These are phyloP conservation scores for Phymanthus crucifer DNA, from an alignment of 92 coral and sea anemone genomes.

Conservation along the genomic window DNA sequence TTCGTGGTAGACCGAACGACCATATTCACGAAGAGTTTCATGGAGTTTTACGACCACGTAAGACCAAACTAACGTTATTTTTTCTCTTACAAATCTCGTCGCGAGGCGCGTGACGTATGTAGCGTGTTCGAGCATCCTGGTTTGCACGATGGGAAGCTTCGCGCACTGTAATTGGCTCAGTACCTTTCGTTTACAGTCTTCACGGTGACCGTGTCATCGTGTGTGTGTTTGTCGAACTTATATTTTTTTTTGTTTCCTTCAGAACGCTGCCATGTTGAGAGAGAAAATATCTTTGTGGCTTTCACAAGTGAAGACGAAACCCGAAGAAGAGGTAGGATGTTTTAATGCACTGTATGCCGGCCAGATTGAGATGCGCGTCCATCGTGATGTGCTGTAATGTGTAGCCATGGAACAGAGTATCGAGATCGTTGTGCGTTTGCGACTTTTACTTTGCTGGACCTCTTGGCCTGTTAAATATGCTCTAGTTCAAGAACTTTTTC, in stretches of 20 bases:
- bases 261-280: conserved; percentile 77
- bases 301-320: conserved; percentile 64
- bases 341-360: neutral
- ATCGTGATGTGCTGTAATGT: no score
- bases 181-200: no score
- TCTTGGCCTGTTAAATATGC: no score
- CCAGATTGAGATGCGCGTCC: neutral
- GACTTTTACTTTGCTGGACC: conserved; percentile 1
- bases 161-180: no score
- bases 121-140: no score
- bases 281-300: conserved; percentile 73
- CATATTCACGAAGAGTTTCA: conserved; percentile 65
- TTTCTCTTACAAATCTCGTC: no score
- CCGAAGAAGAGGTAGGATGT: conserved; percentile 25
- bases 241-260: neutral
- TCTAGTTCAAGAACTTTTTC: neutral
- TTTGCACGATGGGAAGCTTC: no score
- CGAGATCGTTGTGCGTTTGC: neutral
- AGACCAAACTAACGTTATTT: no score
- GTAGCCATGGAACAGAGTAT: neutral
- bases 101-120: no score
- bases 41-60: conserved; percentile 83
- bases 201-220: no score
- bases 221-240: neutral
- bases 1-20: conserved; percentile 80